Evolutionary conservation across 1,140 invertebrate genomes (phyloP).

Genomic region (Drosophila athabasca): DNA sequence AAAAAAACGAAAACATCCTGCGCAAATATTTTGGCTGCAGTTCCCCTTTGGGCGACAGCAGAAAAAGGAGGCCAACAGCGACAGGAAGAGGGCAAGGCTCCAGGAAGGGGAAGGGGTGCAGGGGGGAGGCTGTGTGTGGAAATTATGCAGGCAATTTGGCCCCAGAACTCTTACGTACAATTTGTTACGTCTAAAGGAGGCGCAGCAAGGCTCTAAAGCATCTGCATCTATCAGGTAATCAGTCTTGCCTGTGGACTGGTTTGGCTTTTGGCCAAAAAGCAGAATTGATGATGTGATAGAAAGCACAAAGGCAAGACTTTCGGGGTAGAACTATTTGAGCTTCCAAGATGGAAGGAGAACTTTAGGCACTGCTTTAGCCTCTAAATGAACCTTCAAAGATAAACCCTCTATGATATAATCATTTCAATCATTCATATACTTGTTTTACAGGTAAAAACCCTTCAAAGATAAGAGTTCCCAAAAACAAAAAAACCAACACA

Average conservation of each 20-base stretch:
- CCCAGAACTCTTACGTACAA: conserved; percentile 56
- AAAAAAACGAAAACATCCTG: conserved; percentile 27
- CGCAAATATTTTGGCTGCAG: conserved; percentile 67
- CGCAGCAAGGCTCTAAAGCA: conserved; percentile 6
- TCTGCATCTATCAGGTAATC: conserved; percentile 45
- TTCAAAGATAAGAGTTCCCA: conserved; percentile 20
- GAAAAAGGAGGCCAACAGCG: no score
- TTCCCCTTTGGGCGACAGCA: conserved; percentile 8
- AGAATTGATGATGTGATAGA: conserved; percentile 55
- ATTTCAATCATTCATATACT: conserved; percentile 17
- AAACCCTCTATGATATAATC: not conserved
- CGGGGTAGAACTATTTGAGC: not conserved
- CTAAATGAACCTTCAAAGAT: not conserved
- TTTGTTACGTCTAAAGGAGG: conserved; percentile 52
- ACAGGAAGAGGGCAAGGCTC: no score
- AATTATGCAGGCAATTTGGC: conserved; percentile 75
- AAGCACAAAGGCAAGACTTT: not conserved
- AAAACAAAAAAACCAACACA: not conserved
- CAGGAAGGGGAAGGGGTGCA: not conserved
- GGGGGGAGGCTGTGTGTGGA: conserved; percentile 14
- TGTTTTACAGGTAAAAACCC: conserved; percentile 2
- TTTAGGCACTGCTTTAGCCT: no score
- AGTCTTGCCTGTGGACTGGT: conserved; percentile 15
- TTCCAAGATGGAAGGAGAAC: not conserved
- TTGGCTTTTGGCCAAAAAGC: conserved; percentile 35